Conservation (phyloP, 2,113 vertebrate species). For the Lophius piscatorius region DNA sequence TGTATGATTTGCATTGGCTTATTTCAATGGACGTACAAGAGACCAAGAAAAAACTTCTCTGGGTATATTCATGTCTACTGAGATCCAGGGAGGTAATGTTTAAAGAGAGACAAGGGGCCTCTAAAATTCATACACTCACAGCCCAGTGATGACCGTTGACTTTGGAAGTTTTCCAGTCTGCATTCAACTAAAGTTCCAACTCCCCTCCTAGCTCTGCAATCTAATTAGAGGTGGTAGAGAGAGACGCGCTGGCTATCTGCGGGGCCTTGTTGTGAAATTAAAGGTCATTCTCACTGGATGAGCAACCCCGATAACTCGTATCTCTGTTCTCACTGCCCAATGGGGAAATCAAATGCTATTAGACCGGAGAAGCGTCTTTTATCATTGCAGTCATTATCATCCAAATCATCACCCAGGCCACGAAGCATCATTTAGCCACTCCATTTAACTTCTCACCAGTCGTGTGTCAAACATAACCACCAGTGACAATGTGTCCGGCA, state of each 20-base stretch:
- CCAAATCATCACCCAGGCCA: constrained; percentile 68
- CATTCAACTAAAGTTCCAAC: constrained; percentile 69
- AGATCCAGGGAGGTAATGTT: constrained; percentile 32
- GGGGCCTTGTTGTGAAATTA: constrained; percentile 75
- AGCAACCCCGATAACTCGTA: constrained; percentile 67
- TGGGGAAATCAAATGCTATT: constrained; percentile 78
- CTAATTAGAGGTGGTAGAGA: constrained; percentile 68
- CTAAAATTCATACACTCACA: constrained; percentile 33
- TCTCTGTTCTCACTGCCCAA: constrained; percentile 60
- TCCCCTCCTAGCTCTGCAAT: constrained; percentile 45
- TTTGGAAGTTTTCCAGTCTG: constrained; percentile 67
- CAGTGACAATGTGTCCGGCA: constrained; percentile 66
- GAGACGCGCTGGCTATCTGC: constrained; percentile 56
- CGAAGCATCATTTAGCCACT: constrained; percentile 66
- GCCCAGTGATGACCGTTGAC: constrained; percentile 51
- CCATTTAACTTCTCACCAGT: constrained; percentile 70
- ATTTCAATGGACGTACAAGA: constrained; percentile 27
- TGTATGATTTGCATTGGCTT: constrained; percentile 12
- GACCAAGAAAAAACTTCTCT: constrained; percentile 6
- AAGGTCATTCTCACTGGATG: constrained; percentile 77
- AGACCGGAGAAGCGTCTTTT: constrained; percentile 69
- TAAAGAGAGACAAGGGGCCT: constrained; percentile 28
- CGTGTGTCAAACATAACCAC: constrained; percentile 60
- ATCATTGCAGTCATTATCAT: constrained; percentile 72
- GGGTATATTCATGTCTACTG: no score